A percentile compares a stretch with the other conserved stretches of the same genome.
These are phyloP conservation scores for Neosilurus hyrtlii DNA, from an alignment of 2,797 vertebrate genomes.

Conservation along the genomic window DNA sequence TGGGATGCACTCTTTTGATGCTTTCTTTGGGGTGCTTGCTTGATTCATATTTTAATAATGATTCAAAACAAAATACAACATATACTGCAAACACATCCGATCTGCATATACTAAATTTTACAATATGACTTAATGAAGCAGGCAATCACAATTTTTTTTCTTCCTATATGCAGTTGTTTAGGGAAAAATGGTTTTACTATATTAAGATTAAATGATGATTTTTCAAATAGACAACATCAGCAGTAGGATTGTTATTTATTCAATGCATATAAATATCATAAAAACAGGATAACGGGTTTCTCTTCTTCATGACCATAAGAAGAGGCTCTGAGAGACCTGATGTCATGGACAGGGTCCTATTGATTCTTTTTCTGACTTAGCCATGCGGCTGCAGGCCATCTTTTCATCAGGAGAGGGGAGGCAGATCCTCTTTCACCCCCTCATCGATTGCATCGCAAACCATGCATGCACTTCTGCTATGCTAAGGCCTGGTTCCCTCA, in stretches of 20 bases:
- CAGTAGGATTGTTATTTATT: not conserved
- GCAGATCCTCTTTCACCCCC: constrained; percentile 52
- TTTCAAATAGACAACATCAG: not conserved
- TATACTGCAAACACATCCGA: not conserved
- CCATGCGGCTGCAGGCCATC: constrained; percentile 46
- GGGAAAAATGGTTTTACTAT: not conserved
- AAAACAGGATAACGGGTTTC: constrained; percentile 1
- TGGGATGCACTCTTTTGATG: not conserved
- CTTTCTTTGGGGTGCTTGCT: not conserved
- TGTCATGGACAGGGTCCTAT: constrained; percentile 48
- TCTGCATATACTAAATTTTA: too few relatives aligned
- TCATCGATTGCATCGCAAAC: constrained; percentile 54
- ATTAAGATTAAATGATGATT: not conserved
- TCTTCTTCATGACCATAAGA: constrained; percentile 9
- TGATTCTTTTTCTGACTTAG: constrained; percentile 50
- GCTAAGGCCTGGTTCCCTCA: constrained; percentile 2
- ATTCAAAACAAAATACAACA: not conserved
- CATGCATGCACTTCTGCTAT: constrained; percentile 48
- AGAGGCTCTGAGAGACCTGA: constrained; percentile 25
- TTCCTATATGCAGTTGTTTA: not conserved
- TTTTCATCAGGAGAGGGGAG: constrained; percentile 53
- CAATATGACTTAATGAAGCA: not conserved
- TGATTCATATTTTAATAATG: too few relatives aligned
- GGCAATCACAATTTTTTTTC: not conserved
- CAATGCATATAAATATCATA: not conserved